A percentile compares a stretch with the other conserved stretches of the same genome.
Evolutionary conservation across 2,797 vertebrate genomes (phyloP).

Genomic region (Chanos chanos): DNA sequence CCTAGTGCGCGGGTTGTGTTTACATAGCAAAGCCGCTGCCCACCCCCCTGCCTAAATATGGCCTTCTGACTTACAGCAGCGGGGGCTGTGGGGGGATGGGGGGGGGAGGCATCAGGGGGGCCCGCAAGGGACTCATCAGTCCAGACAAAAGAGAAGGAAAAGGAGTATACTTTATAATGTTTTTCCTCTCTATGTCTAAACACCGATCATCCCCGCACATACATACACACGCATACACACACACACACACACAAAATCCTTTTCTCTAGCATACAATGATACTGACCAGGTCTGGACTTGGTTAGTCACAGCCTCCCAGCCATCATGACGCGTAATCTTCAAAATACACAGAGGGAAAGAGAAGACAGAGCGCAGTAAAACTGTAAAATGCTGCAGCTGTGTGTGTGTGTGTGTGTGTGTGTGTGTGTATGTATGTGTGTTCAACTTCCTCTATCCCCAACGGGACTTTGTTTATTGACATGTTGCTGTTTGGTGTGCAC

Average conservation of each 20-base stretch:
- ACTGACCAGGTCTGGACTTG: slow-evolving; percentile 5
- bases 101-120: neutral
- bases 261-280: neutral
- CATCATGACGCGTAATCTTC: no score
- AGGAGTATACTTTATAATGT: slow-evolving; percentile 41
- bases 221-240: neutral
- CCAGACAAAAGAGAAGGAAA: slow-evolving; percentile 1
- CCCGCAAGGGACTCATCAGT: slow-evolving; percentile 12
- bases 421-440: no score
- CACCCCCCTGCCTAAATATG: slow-evolving; percentile 65
- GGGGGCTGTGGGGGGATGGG: slow-evolving; percentile 30
- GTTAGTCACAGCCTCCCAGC: slow-evolving; percentile 10
- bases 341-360: no score
- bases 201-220: slow-evolving; percentile 38
- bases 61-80: slow-evolving; percentile 58
- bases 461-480: slow-evolving; percentile 36
- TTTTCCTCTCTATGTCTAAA: slow-evolving; percentile 49
- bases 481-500: slow-evolving; percentile 45
- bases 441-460: neutral
- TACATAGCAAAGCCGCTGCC: slow-evolving; percentile 60
- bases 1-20: slow-evolving; percentile 58
- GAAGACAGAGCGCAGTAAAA: no score
- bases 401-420: no score
- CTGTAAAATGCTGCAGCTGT: no score
- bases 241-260: no score